A percentile compares a stretch with the other conserved stretches of the same genome.
Conservation (phyloP, 1,140 invertebrate species). For the Brachionus asplanchnoidis region DNA sequence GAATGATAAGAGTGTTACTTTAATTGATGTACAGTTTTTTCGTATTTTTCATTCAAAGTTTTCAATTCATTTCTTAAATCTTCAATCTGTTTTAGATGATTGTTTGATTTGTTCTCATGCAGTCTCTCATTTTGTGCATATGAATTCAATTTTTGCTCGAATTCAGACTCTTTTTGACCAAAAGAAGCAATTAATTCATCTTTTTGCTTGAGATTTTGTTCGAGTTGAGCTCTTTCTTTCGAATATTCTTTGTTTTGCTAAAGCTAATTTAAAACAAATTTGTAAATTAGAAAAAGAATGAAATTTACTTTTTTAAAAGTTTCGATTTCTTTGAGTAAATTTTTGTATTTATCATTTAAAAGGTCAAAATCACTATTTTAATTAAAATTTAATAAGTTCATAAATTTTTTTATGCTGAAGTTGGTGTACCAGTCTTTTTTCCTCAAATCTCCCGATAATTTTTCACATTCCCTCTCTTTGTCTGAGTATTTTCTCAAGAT, state of each 20-base stretch:
- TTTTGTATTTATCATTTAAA: slow-evolving; percentile 5
- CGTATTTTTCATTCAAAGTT: neutral
- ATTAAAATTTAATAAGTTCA: neutral
- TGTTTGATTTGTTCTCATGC: neutral
- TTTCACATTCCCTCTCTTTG: slow-evolving; percentile 25
- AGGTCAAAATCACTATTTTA: neutral
- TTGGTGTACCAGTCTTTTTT: slow-evolving; percentile 8
- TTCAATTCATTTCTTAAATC: neutral
- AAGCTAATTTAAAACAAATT: neutral
- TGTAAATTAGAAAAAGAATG: neutral
- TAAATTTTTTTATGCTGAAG: neutral
- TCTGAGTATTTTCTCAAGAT: slow-evolving; percentile 36
- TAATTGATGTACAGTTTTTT: neutral
- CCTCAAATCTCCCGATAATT: neutral
- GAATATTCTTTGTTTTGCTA: slow-evolving; percentile 6
- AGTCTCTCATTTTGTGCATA: neutral
- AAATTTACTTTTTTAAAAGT: slow-evolving; percentile 12
- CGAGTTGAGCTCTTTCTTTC: slow-evolving; percentile 5
- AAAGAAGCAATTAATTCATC: neutral
- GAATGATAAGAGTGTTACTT: neutral
- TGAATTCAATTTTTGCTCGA: neutral
- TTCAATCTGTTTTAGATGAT: neutral
- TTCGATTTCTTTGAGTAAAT: slow-evolving; percentile 21
- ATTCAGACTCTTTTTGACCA: neutral
- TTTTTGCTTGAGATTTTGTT: neutral